Percentiles rank a stretch among this genome's conserved stretches.
Conservation (phyloP, 2,113 vertebrate genomes). For the Drymodes brunneopygia region DNA sequence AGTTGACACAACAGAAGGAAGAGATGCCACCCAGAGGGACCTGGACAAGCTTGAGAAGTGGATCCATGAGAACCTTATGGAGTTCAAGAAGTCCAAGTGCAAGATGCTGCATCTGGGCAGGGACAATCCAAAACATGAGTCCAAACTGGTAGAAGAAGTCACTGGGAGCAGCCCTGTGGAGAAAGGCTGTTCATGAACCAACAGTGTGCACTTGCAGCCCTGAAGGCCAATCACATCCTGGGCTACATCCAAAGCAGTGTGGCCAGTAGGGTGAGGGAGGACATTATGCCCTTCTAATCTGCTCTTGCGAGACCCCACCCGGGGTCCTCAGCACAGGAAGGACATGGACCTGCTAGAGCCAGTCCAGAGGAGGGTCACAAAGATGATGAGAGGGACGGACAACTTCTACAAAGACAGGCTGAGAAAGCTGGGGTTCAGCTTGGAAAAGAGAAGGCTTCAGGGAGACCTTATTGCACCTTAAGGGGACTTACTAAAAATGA, state of each 20-base stretch:
- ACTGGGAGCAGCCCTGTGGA: rapidly evolving
- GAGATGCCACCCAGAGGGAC: neutral
- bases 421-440: neutral
- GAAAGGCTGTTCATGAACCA: neutral
- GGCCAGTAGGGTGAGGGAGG: neutral
- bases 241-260: neutral
- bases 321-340: neutral
- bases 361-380: neutral
- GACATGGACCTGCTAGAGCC: neutral
- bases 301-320: neutral
- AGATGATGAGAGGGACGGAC: neutral
- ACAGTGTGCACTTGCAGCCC: neutral
- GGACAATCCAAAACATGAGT: neutral
- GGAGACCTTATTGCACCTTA: neutral
- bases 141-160: neutral
- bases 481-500: neutral
- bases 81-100: neutral
- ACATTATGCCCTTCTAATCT: neutral
- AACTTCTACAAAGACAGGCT: neutral
- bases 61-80: too few species aligned
- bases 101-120: neutral
- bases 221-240: neutral
- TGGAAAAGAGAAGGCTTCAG: neutral
- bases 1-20: neutral
- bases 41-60: neutral